Evolutionary conservation across 2,113 vertebrate species (phyloP).

Genomic region (Fulica atra): DNA sequence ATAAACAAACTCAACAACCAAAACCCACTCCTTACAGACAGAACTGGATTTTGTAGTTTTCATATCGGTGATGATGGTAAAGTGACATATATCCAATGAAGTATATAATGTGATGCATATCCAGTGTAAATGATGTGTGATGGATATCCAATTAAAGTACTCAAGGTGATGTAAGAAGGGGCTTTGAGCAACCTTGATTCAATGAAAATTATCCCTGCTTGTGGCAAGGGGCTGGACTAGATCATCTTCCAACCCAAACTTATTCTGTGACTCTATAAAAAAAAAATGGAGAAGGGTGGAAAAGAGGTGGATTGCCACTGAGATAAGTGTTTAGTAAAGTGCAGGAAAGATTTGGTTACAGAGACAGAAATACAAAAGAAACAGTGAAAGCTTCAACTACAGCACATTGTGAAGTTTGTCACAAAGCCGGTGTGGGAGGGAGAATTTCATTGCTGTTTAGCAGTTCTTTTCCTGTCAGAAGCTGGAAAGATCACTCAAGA

Average conservation of each 20-base stretch:
- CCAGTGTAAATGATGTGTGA: not conserved
- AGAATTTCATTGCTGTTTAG: not conserved
- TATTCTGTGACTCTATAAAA: not conserved
- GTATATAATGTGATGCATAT: not conserved
- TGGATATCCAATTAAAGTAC: not conserved
- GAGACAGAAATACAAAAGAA: not conserved
- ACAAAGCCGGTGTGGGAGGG: not conserved
- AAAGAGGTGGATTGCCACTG: not conserved
- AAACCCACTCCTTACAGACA: not conserved
- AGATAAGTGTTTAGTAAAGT: not conserved
- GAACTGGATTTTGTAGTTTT: not conserved
- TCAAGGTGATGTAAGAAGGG: not conserved
- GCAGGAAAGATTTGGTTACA: not conserved
- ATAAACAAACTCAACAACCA: too few relatives aligned
- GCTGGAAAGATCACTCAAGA: not conserved
- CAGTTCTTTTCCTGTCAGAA: not conserved
- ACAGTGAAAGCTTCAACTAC: not conserved
- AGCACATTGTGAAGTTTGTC: not conserved
- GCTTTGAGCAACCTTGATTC: not conserved
- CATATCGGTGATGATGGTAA: not conserved
- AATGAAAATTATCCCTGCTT: not conserved
- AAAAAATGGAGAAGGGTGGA: not conserved
- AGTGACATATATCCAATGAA: not conserved
- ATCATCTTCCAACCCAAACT: not conserved
- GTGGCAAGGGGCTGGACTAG: not conserved